These are phyloP conservation scores for Takifugu flavidus DNA, from an alignment of 2,113 vertebrate species.

Conservation along the genomic window DNA sequence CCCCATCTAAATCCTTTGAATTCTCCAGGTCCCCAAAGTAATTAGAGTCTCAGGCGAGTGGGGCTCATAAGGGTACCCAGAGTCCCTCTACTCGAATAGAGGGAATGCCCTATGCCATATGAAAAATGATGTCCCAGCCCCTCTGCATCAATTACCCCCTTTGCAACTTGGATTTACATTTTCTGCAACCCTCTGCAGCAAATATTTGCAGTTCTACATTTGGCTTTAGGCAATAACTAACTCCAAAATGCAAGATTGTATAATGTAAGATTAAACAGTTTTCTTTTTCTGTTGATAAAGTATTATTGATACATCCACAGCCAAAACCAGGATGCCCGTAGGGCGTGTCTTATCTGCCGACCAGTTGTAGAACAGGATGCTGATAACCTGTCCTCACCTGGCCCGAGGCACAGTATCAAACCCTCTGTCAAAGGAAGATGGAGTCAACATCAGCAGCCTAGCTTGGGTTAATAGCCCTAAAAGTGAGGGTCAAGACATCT, in stretches of 20 bases:
- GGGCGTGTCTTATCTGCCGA: constrained; percentile 53
- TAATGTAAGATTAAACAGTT: constrained; percentile 38
- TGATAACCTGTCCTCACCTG: constrained; percentile 40
- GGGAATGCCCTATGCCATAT: constrained; percentile 59
- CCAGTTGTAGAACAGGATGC: constrained; percentile 50
- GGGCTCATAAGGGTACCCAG: constrained; percentile 61
- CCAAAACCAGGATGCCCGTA: constrained; percentile 21
- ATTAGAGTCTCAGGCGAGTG: constrained; percentile 76
- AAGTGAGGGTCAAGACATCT: constrained; percentile 66
- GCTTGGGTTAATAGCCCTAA: constrained; percentile 58
- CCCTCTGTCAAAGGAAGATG: constrained; percentile 57
- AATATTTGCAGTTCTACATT: constrained; percentile 21
- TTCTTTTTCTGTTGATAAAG: constrained; percentile 22
- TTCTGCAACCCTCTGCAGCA: constrained; percentile 23
- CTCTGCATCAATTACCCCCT: constrained; percentile 63
- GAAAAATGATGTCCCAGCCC: constrained; percentile 63
- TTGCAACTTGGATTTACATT: constrained; percentile 56
- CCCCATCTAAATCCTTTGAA: constrained; percentile 76
- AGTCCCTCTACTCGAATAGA: constrained; percentile 67
- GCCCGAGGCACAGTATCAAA: constrained; percentile 53
- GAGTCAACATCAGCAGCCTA: constrained; percentile 47
- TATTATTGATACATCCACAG: constrained; percentile 3
- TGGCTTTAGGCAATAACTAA: constrained; percentile 26
- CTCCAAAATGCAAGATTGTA: constrained; percentile 38
- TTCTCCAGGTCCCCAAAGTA: constrained; percentile 81